Base-by-base conservation (phyloP, 2,113 vertebrate species). In the Amblyornis subalaris region DNA sequence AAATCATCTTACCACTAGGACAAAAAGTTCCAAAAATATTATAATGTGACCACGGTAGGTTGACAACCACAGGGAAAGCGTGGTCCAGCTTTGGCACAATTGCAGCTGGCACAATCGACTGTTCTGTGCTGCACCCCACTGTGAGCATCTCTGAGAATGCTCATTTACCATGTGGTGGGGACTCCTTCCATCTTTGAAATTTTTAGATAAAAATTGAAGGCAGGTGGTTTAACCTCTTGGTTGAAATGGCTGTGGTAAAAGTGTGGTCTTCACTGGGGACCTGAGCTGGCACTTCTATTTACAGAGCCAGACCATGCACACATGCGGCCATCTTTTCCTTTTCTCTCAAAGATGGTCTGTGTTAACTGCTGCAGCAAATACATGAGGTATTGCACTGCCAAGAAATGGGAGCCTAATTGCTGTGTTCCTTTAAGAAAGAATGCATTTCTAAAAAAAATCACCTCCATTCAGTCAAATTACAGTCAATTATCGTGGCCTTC, bases 21-120 rank as follows among this genome's bases (percentile, higher is more conserved):
- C 7, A 70, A 26, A 4, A 48, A 82, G 23, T 7, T 31, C 62
- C 23, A 31, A 35, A 60, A 45, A 47, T 3, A 23, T 61, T 36
- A 2, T 25, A 47, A 66, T 0, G 0, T 1, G 0, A 70, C 42
- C 12, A 9, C 3, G 15, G 9, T 9, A 33, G 16, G 12, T 10
- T 1, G 4, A 14, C 40, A 57, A 6, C 15, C 20, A 29, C 26
- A 45, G 50, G 14, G 12, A 50, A 33, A 50, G 2, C 4, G 0
- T 28, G 35, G 29, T 33, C 77, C 65, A 78, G 17, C 21, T 79
- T 33, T 76, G 40, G 15, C 42, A 82, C 23, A 33, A 7, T 6
- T 61, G 36, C 22, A 33, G 22, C 22, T 70, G 60, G 7, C 1
- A 0, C 21, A 44, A 50, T 8, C 23, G 78, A 3, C 14, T 15